A percentile compares a stretch with the other conserved stretches of the same genome.
phyloP scores from a whole-genome alignment of 2,797 vertebrate species.

The Steatocranus sp. region DNA sequence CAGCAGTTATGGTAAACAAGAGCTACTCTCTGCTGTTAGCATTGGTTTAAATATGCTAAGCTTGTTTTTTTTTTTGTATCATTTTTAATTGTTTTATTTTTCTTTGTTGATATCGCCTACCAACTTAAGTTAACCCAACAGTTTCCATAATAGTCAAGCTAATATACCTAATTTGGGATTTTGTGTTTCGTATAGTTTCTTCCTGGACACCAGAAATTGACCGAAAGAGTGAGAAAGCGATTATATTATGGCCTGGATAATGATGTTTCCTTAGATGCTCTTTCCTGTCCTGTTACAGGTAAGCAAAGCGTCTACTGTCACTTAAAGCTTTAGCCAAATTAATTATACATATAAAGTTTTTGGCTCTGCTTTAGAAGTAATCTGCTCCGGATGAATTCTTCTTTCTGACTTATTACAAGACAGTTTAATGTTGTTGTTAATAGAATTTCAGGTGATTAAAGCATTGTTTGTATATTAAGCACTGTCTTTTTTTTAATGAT shows the following conservation, averaged over 20 bases:
- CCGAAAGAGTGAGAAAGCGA: conserved; percentile 86
- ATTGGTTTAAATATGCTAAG: background rate
- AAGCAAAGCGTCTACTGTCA: background rate
- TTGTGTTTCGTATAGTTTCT: conserved; percentile 75
- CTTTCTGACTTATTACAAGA: background rate
- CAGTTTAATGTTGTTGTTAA: background rate
- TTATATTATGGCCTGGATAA: conserved; percentile 93
- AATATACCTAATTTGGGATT: background rate
- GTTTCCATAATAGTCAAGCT: background rate
- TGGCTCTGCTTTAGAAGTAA: background rate
- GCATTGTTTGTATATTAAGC: rapidly evolving
- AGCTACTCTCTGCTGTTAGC: background rate
- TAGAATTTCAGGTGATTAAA: background rate
- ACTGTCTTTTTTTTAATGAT: background rate
- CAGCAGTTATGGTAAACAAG: background rate
- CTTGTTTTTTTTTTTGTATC: background rate
- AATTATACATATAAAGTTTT: background rate
- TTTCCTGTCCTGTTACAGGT: conserved; percentile 95
- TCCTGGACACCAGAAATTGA: conserved; percentile 89
- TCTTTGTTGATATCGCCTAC: rapidly evolving
- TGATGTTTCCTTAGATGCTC: conserved; percentile 85
- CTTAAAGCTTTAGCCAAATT: background rate
- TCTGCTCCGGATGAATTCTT: background rate
- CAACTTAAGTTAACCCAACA: background rate
- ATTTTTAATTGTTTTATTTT: background rate